These are phyloP conservation scores for Psilopsiagon aurifrons DNA, from an alignment of 2,113 vertebrate species.

Conservation along the genomic window DNA sequence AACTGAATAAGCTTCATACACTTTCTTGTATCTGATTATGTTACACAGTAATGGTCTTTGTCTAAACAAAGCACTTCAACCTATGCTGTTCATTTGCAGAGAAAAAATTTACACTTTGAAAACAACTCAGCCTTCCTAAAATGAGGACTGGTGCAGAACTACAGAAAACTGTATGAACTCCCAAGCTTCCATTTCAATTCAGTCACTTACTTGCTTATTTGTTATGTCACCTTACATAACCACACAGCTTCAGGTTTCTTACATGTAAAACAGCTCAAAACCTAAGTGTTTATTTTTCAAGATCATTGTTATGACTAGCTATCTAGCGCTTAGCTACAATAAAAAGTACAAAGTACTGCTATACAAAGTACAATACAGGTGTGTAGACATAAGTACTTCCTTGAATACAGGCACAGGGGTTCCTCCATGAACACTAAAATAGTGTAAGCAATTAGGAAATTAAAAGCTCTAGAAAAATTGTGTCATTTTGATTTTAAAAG, in stretches of 20 bases:
- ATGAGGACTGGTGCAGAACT: neutral
- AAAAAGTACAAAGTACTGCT: neutral
- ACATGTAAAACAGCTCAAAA: neutral
- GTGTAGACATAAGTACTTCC: neutral
- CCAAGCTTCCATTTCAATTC: neutral
- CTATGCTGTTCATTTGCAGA: neutral
- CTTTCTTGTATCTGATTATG: neutral
- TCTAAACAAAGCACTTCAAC: neutral
- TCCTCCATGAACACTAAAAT: neutral
- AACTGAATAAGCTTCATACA: neutral
- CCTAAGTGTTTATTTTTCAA: neutral
- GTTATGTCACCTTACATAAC: neutral
- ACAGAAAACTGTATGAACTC: neutral
- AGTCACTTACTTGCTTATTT: neutral
- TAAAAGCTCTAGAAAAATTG: neutral
- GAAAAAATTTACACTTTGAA: neutral
- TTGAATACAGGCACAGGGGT: accelerated
- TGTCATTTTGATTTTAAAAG: neutral
- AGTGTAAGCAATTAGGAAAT: neutral
- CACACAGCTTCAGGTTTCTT: neutral
- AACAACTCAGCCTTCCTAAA: neutral
- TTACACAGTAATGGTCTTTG: neutral
- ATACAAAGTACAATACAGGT: neutral
- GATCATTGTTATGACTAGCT: neutral
- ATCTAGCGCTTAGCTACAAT: neutral